Conservation (phyloP, 92 coral and sea anemone genomes). For the Heteractis magnifica region DNA sequence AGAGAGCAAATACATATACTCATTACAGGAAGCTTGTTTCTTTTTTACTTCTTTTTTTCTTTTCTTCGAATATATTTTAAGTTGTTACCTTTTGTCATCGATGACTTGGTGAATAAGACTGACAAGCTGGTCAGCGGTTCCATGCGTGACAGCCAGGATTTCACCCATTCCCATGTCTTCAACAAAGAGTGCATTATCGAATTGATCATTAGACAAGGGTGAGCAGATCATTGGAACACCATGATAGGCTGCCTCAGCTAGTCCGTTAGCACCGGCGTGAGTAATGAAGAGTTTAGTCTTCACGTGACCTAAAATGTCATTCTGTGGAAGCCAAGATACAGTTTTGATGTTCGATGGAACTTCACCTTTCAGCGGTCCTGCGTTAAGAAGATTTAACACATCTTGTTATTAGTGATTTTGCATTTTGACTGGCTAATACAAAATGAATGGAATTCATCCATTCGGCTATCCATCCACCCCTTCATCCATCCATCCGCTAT, state of each 20-base stretch:
- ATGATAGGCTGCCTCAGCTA: conserved; percentile 20
- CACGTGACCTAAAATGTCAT: conserved; percentile 19
- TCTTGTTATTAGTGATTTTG: too few species aligned
- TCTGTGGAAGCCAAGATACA: conserved; percentile 25
- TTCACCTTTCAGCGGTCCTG: neutral
- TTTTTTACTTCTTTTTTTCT: too few species aligned
- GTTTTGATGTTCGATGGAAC: conserved; percentile 14
- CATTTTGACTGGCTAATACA: too few species aligned
- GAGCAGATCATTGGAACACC: conserved; percentile 30
- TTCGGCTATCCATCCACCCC: too few species aligned
- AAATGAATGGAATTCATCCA: too few species aligned
- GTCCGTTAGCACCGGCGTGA: conserved; percentile 24
- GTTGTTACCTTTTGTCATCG: neutral
- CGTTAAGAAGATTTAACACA: too few species aligned
- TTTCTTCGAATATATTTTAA: too few species aligned
- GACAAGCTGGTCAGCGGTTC: conserved; percentile 24
- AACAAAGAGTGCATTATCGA: conserved; percentile 27
- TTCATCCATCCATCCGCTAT: too few species aligned
- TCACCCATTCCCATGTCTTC: conserved; percentile 19
- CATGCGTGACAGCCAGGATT: neutral
- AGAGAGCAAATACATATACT: too few species aligned
- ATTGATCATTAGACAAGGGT: conserved; percentile 18
- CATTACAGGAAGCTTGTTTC: too few species aligned
- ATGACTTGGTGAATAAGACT: conserved; percentile 12
- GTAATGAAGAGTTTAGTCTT: conserved; percentile 22